Conservation (phyloP, 2,888 invertebrate genomes). For the Drosophila anceps region DNA sequence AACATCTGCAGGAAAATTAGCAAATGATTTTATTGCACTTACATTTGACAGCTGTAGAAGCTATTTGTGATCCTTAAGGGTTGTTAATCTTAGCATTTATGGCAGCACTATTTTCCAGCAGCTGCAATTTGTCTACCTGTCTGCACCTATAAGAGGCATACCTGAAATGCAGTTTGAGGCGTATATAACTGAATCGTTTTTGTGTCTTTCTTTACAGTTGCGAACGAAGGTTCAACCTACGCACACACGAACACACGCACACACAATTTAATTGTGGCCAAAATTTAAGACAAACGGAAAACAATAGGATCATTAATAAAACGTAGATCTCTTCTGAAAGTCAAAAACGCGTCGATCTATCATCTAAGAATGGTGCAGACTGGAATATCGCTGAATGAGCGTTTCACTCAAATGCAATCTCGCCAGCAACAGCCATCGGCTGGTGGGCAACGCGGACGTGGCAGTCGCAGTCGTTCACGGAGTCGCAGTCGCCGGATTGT, state of each 20-base stretch:
- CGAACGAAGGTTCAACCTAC: conserved; percentile 50
- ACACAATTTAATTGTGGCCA: conserved; percentile 31
- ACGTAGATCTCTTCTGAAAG: conserved; percentile 1
- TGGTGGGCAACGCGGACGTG: conserved; percentile 44
- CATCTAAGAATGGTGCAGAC: conserved; percentile 81
- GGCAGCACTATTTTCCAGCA: conserved; percentile 25
- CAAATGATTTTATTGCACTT: conserved; percentile 28
- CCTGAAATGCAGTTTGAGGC: conserved; percentile 10
- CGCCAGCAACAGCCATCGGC: conserved; percentile 43
- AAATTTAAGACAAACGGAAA: conserved; percentile 13
- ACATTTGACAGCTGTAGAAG: conserved; percentile 28
- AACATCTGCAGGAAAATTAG: conserved; percentile 7
- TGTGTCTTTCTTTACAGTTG: conserved; percentile 57
- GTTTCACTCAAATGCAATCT: conserved; percentile 84
- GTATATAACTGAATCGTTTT: conserved; percentile 59
- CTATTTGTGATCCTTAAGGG: not conserved
- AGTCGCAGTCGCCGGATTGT: conserved; percentile 72
- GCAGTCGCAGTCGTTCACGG: conserved; percentile 72
- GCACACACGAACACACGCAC: too few species aligned
- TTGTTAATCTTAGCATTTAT: conserved; percentile 30
- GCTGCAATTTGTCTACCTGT: conserved; percentile 46
- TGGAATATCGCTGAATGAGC: conserved; percentile 85
- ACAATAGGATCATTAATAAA: not conserved
- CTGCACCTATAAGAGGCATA: not conserved
- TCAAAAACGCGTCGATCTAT: conserved; percentile 12